Conservation (phyloP, 2,113 vertebrate genomes). For the Catharus bicknelli region DNA sequence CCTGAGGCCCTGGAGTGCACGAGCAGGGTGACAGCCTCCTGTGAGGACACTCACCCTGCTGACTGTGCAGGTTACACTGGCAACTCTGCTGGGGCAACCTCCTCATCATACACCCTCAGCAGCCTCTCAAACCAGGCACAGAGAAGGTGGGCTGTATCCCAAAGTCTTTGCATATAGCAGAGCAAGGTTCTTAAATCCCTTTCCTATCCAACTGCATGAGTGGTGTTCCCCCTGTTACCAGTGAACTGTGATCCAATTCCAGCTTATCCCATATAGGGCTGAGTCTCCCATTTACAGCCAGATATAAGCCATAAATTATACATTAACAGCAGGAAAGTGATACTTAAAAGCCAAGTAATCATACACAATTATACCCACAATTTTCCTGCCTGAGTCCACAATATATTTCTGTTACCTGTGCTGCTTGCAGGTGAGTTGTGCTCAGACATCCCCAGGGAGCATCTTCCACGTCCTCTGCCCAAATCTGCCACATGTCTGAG, state of each 20-base stretch:
- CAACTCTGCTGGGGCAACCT: background rate
- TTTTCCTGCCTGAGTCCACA: background rate
- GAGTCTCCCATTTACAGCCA: background rate
- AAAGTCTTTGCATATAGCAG: background rate
- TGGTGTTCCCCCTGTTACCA: rapidly evolving
- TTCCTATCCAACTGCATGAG: background rate
- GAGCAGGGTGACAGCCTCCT: background rate
- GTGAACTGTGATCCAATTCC: background rate
- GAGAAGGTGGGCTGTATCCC: background rate
- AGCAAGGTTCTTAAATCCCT: background rate
- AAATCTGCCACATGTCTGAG: background rate
- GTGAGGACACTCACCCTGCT: background rate
- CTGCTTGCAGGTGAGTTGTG: background rate
- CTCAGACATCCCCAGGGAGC: background rate
- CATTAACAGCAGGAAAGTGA: background rate
- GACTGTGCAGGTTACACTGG: background rate
- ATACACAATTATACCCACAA: background rate
- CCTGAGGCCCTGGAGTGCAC: rapidly evolving
- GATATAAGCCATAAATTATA: background rate
- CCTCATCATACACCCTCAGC: background rate
- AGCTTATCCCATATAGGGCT: background rate
- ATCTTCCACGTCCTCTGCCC: background rate
- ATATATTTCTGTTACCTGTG: background rate
- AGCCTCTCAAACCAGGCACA: no score
- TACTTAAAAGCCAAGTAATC: background rate